Percentiles rank a stretch among this genome's conserved stretches.
Conservation (phyloP, 2,797 vertebrate species). For the Cossypha dichroa region DNA sequence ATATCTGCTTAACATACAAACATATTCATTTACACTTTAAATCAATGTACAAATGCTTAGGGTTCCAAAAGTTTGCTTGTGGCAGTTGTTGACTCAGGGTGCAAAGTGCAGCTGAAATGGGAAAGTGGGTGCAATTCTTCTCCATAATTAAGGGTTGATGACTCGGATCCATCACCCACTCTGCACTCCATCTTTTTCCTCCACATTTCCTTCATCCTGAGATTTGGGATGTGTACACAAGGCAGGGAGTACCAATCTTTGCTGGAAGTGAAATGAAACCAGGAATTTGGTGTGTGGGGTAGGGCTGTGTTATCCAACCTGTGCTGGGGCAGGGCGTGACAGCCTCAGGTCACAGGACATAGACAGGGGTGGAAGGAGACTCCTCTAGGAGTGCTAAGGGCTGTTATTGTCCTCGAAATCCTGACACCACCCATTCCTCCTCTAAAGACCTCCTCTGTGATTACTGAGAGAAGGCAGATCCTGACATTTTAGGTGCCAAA, state of each 20-base stretch:
- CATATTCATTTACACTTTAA: not conserved
- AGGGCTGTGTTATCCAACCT: not conserved
- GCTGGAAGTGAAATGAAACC: not conserved
- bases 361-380: not conserved
- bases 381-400: accelerated
- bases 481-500: not conserved
- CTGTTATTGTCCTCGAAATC: not conserved
- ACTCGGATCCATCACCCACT: not conserved
- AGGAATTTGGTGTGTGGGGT: too few relatives aligned
- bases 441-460: not conserved
- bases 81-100: not conserved
- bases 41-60: not conserved
- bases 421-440: not conserved
- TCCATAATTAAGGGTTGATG: not conserved
- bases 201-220: not conserved
- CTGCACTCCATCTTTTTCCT: not conserved
- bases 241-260: not conserved
- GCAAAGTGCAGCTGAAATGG: not conserved
- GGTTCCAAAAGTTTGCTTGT: not conserved
- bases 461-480: not conserved
- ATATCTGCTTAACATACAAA: not conserved
- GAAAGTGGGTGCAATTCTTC: not conserved
- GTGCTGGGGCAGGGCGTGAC: accelerated
- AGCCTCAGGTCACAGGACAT: accelerated
- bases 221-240: not conserved